Evolutionary conservation across 2,888 invertebrate genomes (phyloP).

Genomic region (Cantharis nigra): DNA sequence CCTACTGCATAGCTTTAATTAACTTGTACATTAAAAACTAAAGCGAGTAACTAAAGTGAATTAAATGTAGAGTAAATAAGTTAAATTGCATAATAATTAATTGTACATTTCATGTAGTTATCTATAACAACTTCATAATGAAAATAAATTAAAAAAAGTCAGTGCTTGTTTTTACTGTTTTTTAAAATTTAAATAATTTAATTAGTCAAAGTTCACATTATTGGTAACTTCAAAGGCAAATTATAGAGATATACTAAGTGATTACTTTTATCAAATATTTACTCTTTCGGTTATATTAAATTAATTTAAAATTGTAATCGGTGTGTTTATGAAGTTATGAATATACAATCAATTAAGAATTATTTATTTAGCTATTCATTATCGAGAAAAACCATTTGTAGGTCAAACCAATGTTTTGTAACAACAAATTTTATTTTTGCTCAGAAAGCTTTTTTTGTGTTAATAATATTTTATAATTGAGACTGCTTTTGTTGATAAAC

Average conservation of each 20-base stretch:
- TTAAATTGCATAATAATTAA: not conserved
- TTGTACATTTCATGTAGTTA: not conserved
- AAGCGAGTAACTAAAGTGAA: not conserved
- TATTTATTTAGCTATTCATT: too few relatives aligned
- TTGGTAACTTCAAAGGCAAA: not conserved
- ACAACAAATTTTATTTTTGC: too few relatives aligned
- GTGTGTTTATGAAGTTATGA: too few relatives aligned
- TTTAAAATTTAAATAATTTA: not conserved
- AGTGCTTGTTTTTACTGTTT: not conserved
- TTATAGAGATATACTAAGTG: not conserved
- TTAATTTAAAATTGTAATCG: too few relatives aligned
- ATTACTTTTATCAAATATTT: not conserved
- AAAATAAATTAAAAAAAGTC: not conserved
- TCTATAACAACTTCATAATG: not conserved
- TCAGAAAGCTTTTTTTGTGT: too few relatives aligned
- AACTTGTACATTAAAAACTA: too few relatives aligned
- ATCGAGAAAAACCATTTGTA: too few relatives aligned
- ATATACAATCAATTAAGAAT: too few relatives aligned
- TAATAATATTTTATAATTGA: too few relatives aligned
- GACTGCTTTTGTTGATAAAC: too few relatives aligned
- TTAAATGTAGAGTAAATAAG: not conserved
- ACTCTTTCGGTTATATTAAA: not conserved
- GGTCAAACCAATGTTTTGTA: too few relatives aligned
- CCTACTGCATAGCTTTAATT: too few relatives aligned
- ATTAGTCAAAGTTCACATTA: not conserved